phyloP scores from a whole-genome alignment of 2,113 vertebrate species.

The Lepus americanus region DNA sequence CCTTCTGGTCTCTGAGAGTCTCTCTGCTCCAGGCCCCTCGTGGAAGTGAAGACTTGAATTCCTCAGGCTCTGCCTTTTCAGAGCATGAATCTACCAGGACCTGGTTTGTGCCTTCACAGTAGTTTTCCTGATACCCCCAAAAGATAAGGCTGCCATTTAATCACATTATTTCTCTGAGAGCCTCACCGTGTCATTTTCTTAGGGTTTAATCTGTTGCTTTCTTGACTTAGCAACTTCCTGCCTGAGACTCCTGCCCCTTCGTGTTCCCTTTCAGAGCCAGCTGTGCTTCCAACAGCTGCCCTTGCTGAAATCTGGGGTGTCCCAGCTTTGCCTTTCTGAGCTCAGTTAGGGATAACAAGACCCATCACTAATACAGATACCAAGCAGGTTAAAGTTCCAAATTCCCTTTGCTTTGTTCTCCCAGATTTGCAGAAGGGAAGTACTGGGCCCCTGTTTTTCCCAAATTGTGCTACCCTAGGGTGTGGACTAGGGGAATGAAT shows the following conservation, averaged over 20 bases:
- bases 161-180: too few species aligned
- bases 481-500: neutral
- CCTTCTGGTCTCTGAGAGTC: neutral
- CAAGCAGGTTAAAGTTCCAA: neutral
- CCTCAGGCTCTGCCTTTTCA: neutral
- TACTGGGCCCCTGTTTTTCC: neutral
- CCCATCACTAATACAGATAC: neutral
- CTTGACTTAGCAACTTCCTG: neutral
- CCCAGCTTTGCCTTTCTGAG: neutral
- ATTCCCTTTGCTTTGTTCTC: neutral
- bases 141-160: neutral
- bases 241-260: accelerated
- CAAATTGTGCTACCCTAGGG: neutral
- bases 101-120: accelerated
- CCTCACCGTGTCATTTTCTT: neutral
- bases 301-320: neutral
- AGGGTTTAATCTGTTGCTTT: neutral
- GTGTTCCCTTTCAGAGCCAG: neutral
- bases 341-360: neutral
- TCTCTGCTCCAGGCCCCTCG: neutral
- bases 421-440: neutral
- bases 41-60: neutral
- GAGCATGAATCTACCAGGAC: accelerated
- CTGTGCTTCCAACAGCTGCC: neutral
- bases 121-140: neutral